A percentile compares a stretch with the other conserved stretches of the same genome.
phyloP scores from a whole-genome alignment of 2,113 vertebrate genomes.

The Cacatua alba region DNA sequence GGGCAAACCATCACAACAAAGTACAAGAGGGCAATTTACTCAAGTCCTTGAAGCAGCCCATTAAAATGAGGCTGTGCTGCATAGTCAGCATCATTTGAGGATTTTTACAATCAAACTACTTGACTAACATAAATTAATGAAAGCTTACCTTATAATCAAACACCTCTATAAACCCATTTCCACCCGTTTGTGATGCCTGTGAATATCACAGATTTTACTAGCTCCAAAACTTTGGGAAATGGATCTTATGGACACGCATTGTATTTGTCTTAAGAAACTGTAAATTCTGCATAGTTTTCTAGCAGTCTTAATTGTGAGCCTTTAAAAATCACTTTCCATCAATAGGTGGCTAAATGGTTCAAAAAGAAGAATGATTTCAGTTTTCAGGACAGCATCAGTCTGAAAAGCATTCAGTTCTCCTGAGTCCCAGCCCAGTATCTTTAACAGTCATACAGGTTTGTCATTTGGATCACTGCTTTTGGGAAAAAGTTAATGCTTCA shows the following conservation, averaged over 20 bases:
- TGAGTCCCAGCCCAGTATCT: not conserved
- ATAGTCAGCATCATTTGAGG: not conserved
- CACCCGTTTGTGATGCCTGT: not conserved
- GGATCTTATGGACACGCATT: not conserved
- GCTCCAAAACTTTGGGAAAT: not conserved
- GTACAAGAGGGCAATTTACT: not conserved
- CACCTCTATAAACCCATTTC: not conserved
- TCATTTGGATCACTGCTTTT: not conserved
- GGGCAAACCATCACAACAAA: not conserved
- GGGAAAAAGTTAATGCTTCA: not conserved
- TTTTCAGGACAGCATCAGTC: not conserved
- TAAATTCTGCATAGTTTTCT: not conserved
- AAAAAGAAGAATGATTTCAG: not conserved
- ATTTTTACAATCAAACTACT: not conserved
- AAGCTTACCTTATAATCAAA: not conserved
- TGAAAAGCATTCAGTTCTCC: not conserved
- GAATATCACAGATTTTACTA: not conserved
- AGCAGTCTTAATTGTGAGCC: not conserved
- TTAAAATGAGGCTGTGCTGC: not conserved
- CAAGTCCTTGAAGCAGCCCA: not conserved
- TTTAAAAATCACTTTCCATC: not conserved
- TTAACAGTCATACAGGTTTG: not conserved
- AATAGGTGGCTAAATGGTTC: not conserved
- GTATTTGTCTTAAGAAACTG: not conserved
- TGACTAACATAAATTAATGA: not conserved